Conservation (phyloP, 2,113 vertebrate genomes). For the Anseranas semipalmata region DNA sequence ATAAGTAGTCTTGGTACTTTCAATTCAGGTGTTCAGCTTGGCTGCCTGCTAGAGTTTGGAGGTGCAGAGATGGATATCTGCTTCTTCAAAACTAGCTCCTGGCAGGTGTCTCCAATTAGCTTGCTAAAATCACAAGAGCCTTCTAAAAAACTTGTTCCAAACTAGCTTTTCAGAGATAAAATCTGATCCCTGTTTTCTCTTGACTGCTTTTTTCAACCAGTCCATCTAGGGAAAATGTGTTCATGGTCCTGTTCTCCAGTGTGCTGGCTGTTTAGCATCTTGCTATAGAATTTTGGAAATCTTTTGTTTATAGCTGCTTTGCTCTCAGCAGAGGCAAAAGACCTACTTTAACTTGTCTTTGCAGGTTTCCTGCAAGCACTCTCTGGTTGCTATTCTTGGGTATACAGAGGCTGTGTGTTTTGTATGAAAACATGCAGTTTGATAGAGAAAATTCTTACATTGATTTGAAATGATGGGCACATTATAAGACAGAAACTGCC, state of each 20-base stretch:
- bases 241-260: accelerated
- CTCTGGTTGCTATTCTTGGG: background rate
- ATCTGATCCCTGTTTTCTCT: background rate
- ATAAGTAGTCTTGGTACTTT: constrained; percentile 24
- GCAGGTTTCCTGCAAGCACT: background rate
- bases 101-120: background rate
- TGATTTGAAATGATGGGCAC: background rate
- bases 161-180: background rate
- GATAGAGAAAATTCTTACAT: background rate
- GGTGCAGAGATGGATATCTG: background rate
- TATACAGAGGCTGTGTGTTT: background rate
- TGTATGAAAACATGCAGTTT: background rate
- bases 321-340: background rate
- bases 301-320: background rate
- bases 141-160: background rate
- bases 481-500: background rate
- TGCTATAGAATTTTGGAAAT: background rate
- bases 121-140: background rate
- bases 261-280: background rate
- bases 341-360: background rate
- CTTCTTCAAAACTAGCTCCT: background rate
- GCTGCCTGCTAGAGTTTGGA: background rate
- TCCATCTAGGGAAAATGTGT: background rate
- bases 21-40: constrained; percentile 25
- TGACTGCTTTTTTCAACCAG: background rate